phyloP scores from a whole-genome alignment of 2,888 invertebrate species.

The Malthinus flaveolus region DNA sequence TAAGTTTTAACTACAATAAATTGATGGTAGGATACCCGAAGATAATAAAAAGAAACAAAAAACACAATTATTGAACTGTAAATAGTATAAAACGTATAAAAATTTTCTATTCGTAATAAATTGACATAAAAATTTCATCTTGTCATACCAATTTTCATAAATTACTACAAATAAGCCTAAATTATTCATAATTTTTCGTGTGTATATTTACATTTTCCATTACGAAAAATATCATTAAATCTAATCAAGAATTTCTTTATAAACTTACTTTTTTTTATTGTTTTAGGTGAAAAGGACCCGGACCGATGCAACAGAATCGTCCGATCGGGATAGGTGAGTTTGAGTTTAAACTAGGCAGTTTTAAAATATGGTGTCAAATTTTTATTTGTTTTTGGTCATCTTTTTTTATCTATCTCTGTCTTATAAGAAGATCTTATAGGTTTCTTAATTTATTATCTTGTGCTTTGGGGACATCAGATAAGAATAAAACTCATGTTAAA shows the following conservation, averaged over 20 bases:
- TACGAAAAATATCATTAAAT: too few relatives aligned
- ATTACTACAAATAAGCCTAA: too few relatives aligned
- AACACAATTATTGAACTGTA: too few relatives aligned
- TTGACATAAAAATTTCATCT: too few relatives aligned
- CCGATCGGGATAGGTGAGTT: slow-evolving; percentile 71
- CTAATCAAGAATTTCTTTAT: not conserved
- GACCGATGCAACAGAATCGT: slow-evolving; percentile 64
- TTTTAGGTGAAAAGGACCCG: slow-evolving; percentile 71
- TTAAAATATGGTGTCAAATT: not conserved
- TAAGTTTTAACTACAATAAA: too few relatives aligned
- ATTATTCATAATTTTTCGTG: too few relatives aligned
- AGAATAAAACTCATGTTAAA: slow-evolving; percentile 16
- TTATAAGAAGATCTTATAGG: slow-evolving; percentile 1
- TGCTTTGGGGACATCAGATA: slow-evolving; percentile 22
- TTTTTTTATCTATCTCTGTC: not conserved
- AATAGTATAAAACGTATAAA: too few relatives aligned
- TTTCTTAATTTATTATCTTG: slow-evolving; percentile 7
- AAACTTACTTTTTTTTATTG: slow-evolving; percentile 50
- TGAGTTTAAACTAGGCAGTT: not conserved
- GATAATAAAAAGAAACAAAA: too few relatives aligned
- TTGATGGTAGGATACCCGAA: too few relatives aligned
- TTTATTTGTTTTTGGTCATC: not conserved
- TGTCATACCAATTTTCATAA: too few relatives aligned
- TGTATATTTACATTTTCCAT: too few relatives aligned
- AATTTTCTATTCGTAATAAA: too few relatives aligned